A percentile compares a stretch with the other conserved stretches of the same genome.
Evolutionary conservation across 53 echinoderm and acorn worm genomes (phyloP).

Genomic region (Actinopyga echinites): DNA sequence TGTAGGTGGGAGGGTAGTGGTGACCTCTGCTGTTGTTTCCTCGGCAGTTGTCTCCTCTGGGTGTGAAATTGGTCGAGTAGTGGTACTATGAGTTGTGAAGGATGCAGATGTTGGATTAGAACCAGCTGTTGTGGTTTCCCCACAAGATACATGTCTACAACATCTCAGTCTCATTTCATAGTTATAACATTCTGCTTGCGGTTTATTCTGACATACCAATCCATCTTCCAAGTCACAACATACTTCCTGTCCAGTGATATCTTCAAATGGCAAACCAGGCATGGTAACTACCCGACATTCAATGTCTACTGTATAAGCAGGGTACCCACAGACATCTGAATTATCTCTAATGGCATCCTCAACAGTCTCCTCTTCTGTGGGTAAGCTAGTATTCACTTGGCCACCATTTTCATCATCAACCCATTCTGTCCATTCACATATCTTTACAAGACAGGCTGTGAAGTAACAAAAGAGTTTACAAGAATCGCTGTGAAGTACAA

Average conservation of each 20-base stretch:
- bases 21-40: neutral
- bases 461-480: neutral
- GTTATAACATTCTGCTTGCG: neutral
- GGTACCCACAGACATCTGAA: neutral
- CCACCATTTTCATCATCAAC: conserved; percentile 27
- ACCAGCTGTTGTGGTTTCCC: neutral
- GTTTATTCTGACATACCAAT: neutral
- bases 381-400: neutral
- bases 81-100: neutral
- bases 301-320: neutral
- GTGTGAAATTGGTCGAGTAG: neutral
- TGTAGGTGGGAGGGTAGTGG: neutral
- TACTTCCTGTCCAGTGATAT: conserved; percentile 24
- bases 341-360: neutral
- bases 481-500: too few species aligned
- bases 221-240: neutral
- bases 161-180: neutral
- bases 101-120: neutral
- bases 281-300: neutral
- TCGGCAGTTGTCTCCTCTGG: conserved; percentile 3
- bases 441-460: conserved; percentile 1
- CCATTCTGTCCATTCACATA: conserved; percentile 23
- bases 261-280: neutral
- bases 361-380: neutral
- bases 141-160: neutral